phyloP scores from a whole-genome alignment of 2,113 vertebrate genomes.

The Tonatia bakeri region DNA sequence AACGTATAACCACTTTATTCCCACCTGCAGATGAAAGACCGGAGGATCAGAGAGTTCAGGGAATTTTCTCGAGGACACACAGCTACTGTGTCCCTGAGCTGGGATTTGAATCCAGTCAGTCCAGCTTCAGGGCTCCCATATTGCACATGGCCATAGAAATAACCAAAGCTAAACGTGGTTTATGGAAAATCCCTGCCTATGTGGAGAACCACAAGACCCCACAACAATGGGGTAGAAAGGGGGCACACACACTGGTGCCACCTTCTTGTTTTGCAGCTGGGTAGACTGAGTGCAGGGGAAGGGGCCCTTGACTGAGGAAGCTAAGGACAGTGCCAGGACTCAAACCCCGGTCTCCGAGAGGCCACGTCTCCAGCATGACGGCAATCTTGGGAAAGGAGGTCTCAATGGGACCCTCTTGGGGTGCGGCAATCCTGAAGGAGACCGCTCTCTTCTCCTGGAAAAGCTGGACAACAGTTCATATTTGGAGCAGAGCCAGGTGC shows the following conservation, averaged over 20 bases:
- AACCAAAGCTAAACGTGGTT: too few species aligned
- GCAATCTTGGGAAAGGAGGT: neutral
- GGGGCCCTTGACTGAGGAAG: accelerated
- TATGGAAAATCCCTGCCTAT: accelerated
- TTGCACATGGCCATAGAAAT: accelerated
- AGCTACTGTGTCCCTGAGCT: neutral
- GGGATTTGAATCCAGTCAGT: neutral
- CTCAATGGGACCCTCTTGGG: accelerated
- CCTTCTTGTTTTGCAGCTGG: neutral
- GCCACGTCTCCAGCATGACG: too few species aligned
- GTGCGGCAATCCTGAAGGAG: neutral
- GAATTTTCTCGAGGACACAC: neutral
- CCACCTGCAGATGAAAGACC: neutral
- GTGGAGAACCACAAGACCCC: neutral
- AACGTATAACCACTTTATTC: neutral
- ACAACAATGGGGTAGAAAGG: accelerated
- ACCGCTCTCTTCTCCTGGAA: neutral
- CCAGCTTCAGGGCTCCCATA: accelerated
- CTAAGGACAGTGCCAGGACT: neutral
- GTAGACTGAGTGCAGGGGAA: neutral
- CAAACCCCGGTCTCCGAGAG: neutral
- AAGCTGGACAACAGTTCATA: accelerated
- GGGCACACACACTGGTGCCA: accelerated
- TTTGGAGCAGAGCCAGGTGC: too few species aligned
- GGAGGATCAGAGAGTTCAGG: neutral